These are phyloP conservation scores for Perccottus glenii DNA, from an alignment of 2,113 vertebrate genomes.

Conservation along the genomic window DNA sequence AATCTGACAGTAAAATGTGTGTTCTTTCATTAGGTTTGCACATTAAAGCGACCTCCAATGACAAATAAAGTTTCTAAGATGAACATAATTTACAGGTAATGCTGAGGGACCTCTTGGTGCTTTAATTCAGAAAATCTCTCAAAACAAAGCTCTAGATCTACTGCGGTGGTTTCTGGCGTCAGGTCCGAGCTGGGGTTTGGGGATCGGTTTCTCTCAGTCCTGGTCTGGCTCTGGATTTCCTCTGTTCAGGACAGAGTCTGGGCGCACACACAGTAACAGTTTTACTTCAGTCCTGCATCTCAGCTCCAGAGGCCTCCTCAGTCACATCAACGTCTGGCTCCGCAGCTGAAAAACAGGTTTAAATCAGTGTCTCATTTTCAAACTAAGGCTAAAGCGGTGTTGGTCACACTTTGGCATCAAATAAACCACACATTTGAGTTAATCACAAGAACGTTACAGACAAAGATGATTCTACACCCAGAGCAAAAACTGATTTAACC, in stretches of 20 bases:
- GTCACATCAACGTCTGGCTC: conserved; percentile 19
- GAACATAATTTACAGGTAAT: conserved; percentile 1
- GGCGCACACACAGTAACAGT: conserved; percentile 47
- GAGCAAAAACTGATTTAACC: no score
- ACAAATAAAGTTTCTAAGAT: not conserved
- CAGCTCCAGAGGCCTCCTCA: conserved; percentile 44
- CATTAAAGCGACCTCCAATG: not conserved
- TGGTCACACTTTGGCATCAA: not conserved
- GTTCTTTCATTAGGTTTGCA: not conserved
- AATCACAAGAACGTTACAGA: no score
- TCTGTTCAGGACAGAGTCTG: not conserved
- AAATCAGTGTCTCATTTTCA: not conserved
- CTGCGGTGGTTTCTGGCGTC: not conserved
- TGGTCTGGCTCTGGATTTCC: not conserved
- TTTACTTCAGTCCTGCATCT: conserved; percentile 54
- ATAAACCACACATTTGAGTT: no score
- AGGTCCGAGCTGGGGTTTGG: not conserved
- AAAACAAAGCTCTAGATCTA: not conserved
- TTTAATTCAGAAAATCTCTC: not conserved
- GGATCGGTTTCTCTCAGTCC: not conserved
- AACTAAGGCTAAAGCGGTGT: no score
- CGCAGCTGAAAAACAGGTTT: conserved; percentile 29
- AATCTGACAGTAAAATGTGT: not conserved
- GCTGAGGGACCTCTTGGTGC: not conserved
- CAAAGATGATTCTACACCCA: no score